phyloP scores from a whole-genome alignment of 2,113 vertebrate species.

The Cygnus atratus region DNA sequence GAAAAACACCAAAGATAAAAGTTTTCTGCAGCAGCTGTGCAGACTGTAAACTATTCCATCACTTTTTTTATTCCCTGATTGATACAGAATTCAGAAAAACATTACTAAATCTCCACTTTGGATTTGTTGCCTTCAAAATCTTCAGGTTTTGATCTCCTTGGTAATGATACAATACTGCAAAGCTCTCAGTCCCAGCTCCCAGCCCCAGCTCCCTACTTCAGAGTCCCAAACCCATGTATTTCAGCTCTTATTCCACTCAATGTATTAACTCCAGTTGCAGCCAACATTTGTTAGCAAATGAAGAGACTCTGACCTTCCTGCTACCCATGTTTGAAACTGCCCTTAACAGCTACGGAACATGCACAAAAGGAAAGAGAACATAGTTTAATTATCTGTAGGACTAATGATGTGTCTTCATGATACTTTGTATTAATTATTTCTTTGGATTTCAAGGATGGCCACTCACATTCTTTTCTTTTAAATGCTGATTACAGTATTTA shows the following conservation, averaged over 20 bases:
- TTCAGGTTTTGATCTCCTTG: neutral
- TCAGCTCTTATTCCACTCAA: neutral
- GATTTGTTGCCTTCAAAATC: neutral
- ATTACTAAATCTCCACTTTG: neutral
- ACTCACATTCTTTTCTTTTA: neutral
- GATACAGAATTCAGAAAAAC: neutral
- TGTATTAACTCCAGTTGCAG: neutral
- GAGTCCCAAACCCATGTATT: neutral
- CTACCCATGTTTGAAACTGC: neutral
- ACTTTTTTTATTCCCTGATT: neutral
- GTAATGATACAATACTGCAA: neutral
- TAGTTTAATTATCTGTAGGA: neutral
- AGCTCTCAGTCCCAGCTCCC: neutral
- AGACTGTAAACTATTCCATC: neutral
- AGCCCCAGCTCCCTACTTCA: neutral
- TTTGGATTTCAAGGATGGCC: neutral
- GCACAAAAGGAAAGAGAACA: neutral
- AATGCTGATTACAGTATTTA: neutral
- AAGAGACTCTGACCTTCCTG: neutral
- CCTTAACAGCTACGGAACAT: neutral
- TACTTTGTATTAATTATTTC: neutral
- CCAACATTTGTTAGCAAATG: neutral
- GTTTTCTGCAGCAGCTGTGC: neutral
- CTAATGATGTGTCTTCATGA: neutral
- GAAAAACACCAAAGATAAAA: neutral